Base-by-base conservation (phyloP, 2,888 invertebrate genomes). In the Synanthedon formicaeformis region DNA sequence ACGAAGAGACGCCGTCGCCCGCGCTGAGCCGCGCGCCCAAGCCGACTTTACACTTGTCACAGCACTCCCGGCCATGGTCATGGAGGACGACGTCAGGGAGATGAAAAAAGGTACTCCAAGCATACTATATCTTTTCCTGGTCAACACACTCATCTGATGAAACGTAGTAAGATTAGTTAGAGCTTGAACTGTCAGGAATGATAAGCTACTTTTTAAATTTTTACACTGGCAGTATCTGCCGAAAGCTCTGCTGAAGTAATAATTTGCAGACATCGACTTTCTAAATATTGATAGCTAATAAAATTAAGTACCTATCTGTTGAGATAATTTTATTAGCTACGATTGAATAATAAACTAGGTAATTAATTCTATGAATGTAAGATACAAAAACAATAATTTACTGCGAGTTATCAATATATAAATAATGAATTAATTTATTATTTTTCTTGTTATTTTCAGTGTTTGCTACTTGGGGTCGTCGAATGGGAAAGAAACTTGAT, bases 401-500 rank as follows among this genome's bases (percentile, higher is more conserved):
- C 34, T 53, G 54, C 27, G 12, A 48, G 4, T 23, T 27, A 27
- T 34, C 34, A 34, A 10, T 2, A 0, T 10, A 14, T 41, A 45
- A 34, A 45, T 11, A 34, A 5, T 5, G 13, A 50, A 56, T 55
- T 55, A 61, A 34, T 23, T 23, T 23, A 23, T 34, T 0, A 34
- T 34, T 60, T 60, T 61, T 48, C 49, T 34, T 10, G 34, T 34
- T 34, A 6, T 2, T 82, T 88, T 55, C 85, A 91, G 91, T 91
- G 69, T 85, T 90, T 62, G 90, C 92, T 57, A 92, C 92, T 61
- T 94, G 94, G 94, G 92, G 94, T 66, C 91, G 92, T 57, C 90
- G 92, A 59, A 93, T 94, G 92, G 93, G 93, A 59, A 92, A 92
- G 63, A 93, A 93, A 75, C 83, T 94, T 66, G 94, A 94, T 67